A percentile compares a stretch with the other conserved stretches of the same genome.
These are phyloP conservation scores for Sebastes itinus DNA, from an alignment of 2,797 vertebrate genomes.

Conservation along the genomic window DNA sequence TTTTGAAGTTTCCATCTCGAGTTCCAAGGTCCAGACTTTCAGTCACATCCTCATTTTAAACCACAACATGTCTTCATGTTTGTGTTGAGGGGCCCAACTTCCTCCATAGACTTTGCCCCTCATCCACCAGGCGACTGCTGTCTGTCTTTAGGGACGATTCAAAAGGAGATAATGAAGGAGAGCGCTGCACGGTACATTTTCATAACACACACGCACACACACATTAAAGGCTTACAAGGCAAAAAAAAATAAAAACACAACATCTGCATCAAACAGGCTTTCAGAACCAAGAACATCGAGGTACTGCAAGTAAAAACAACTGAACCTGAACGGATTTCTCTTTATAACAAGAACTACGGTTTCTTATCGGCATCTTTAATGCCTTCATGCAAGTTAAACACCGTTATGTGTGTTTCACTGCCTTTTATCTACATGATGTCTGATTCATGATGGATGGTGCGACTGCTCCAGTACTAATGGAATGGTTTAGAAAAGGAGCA, in stretches of 20 bases:
- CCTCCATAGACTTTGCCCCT: constrained; percentile 5
- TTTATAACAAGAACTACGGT: constrained; percentile 45
- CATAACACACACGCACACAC: constrained; percentile 26
- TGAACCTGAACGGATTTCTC: constrained; percentile 42
- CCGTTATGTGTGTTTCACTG: constrained; percentile 26
- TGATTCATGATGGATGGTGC: constrained; percentile 7
- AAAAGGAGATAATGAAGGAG: constrained; percentile 32
- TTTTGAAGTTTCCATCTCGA: constrained; percentile 24
- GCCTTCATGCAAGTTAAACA: constrained; percentile 70
- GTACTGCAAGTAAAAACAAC: constrained; percentile 30
- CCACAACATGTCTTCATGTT: neutral
- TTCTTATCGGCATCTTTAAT: constrained; percentile 27
- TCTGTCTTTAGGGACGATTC: constrained; percentile 27
- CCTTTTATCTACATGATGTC: constrained; percentile 16
- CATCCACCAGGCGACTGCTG: constrained; percentile 2
- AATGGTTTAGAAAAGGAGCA: constrained; percentile 66
- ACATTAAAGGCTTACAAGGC: constrained; percentile 45
- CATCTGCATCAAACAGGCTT: constrained; percentile 44
- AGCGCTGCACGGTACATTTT: constrained; percentile 47
- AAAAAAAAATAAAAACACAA: constrained; percentile 13
- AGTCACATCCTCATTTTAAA: constrained; percentile 30
- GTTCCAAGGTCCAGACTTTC: constrained; percentile 32
- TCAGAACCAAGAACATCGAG: constrained; percentile 48
- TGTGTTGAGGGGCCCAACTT: constrained; percentile 15
- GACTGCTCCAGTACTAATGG: constrained; percentile 57